Evolutionary conservation across 2,888 invertebrate species (phyloP).

Genomic region (Isotomurus palustris): DNA sequence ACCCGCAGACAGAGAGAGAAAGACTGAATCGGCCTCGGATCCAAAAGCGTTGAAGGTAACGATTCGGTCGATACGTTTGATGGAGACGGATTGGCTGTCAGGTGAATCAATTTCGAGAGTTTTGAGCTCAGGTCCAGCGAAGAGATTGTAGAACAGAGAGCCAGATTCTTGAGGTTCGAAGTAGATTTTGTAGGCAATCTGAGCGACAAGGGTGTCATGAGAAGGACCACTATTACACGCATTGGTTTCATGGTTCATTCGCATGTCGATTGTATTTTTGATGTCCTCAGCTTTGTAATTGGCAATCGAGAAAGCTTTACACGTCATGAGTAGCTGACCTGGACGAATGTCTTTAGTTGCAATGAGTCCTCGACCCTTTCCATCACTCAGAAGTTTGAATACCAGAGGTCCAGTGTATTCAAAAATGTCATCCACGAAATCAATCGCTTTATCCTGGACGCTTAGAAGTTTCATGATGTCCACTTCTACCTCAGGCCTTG

Average conservation of each 20-base stretch:
- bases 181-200: not conserved
- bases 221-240: not conserved
- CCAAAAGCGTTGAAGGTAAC: not conserved
- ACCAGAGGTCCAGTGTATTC: slow-evolving; percentile 15
- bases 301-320: slow-evolving; percentile 13
- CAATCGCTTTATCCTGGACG: not conserved
- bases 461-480: not conserved
- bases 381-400: too few relatives aligned
- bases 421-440: not conserved
- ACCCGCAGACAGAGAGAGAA: not conserved
- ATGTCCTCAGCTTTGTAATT: not conserved
- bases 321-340: slow-evolving; percentile 12
- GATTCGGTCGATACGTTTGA: not conserved
- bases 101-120: not conserved
- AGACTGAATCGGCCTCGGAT: not conserved
- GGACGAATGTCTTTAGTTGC: slow-evolving; percentile 6
- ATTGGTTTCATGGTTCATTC: not conserved
- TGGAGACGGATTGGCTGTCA: not conserved
- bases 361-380: slow-evolving; percentile 13
- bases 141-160: slow-evolving; percentile 3
- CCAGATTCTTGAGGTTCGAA: not conserved
- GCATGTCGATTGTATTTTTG: not conserved
- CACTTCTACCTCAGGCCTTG: not conserved
- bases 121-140: slow-evolving; percentile 6
- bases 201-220: not conserved